Conservation (phyloP, 2,797 vertebrate genomes). For the Zenarchopterus dispar region DNA sequence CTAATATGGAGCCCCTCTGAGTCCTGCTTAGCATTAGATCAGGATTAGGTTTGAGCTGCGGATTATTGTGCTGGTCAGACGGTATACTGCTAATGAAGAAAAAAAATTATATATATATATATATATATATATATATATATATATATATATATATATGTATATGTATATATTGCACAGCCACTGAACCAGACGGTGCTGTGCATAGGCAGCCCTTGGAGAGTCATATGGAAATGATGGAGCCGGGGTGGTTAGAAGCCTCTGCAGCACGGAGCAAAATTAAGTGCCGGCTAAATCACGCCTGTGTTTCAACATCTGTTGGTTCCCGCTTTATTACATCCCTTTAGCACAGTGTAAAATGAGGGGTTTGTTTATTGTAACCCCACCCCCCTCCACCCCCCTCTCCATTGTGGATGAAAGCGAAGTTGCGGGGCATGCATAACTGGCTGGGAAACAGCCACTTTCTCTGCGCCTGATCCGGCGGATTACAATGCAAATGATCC, state of each 20-base stretch:
- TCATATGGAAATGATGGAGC: constrained; percentile 27
- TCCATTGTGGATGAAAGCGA: constrained; percentile 43
- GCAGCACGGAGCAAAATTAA: constrained; percentile 37
- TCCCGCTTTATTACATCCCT: constrained; percentile 65
- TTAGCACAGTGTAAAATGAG: constrained; percentile 64
- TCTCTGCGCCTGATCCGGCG: constrained; percentile 45
- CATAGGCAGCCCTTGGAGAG: constrained; percentile 36
- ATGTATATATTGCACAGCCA: constrained; percentile 21
- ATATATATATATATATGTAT: too few species aligned
- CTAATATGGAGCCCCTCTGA: constrained; percentile 32
- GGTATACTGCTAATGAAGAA: constrained; percentile 30
- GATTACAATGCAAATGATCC: constrained; percentile 70
- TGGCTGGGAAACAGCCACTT: constrained; percentile 47
- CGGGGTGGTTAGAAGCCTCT: constrained; percentile 35
- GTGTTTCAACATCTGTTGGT: constrained; percentile 67
- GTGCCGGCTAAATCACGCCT: constrained; percentile 37
- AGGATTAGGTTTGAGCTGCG: constrained; percentile 61
- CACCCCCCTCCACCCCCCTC: too few species aligned
- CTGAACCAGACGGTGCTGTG: constrained; percentile 24
- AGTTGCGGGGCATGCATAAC: constrained; percentile 36
- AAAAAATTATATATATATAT: not conserved
- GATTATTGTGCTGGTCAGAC: constrained; percentile 58
- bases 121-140: too few species aligned
- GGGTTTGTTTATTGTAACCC: constrained; percentile 41
- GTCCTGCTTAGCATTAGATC: constrained; percentile 47